Evolutionary conservation across 2,888 invertebrate species (phyloP).

Genomic region (Orthosia gracilis): DNA sequence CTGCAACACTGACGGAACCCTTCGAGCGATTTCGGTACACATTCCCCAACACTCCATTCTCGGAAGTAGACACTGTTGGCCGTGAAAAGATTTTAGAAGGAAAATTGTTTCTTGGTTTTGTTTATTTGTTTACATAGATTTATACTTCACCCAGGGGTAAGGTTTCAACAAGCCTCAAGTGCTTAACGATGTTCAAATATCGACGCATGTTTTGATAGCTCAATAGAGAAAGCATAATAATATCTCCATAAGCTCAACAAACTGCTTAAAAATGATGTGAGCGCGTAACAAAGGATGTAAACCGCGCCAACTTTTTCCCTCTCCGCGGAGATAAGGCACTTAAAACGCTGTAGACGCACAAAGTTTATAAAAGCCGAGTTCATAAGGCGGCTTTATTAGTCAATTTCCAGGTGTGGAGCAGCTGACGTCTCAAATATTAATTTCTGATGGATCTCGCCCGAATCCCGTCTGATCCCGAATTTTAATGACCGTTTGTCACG

Average conservation of each 20-base stretch:
- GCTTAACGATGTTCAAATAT: neutral
- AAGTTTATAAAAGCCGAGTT: constrained; percentile 86
- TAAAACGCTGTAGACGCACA: constrained; percentile 76
- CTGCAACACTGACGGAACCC: constrained; percentile 56
- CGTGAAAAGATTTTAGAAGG: constrained; percentile 41
- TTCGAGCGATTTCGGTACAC: constrained; percentile 57
- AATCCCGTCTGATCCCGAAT: constrained; percentile 77
- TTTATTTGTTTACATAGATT: constrained; percentile 41
- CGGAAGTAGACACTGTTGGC: constrained; percentile 42
- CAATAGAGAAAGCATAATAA: constrained; percentile 21
- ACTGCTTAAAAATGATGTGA: constrained; percentile 58
- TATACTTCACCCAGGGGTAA: neutral
- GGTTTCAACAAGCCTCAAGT: neutral
- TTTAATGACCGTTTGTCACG: constrained; percentile 77
- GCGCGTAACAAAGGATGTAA: constrained; percentile 68
- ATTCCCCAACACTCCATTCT: constrained; percentile 56
- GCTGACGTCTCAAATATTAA: constrained; percentile 87
- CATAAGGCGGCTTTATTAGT: constrained; percentile 87
- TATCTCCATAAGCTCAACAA: constrained; percentile 38
- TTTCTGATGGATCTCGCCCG: constrained; percentile 82
- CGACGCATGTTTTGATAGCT: constrained; percentile 5
- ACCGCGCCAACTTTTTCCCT: constrained; percentile 70
- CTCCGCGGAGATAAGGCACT: constrained; percentile 74
- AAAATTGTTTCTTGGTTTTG: constrained; percentile 45
- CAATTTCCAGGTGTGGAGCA: constrained; percentile 86